phyloP scores from a whole-genome alignment of 30 jellyfish, hydroid and myxozoan species.

The Haliclystus octoradiatus region DNA sequence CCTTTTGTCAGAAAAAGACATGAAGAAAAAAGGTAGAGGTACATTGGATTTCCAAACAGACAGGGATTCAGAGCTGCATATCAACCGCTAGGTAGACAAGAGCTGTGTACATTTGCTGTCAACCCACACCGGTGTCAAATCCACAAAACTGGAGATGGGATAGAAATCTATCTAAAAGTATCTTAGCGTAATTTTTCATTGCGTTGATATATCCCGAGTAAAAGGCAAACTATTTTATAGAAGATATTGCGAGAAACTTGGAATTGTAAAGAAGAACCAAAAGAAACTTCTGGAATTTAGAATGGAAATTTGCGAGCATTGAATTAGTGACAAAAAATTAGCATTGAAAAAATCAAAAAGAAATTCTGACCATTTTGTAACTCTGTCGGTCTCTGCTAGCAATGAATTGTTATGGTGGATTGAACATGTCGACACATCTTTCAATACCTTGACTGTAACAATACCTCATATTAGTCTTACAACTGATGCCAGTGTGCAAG shows the following conservation, averaged over 20 bases:
- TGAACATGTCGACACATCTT: background rate
- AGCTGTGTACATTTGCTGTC: slow-evolving; percentile 38
- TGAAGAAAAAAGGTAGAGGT: slow-evolving; percentile 40
- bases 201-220: slow-evolving; percentile 45
- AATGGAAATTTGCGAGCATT: background rate
- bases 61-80: slow-evolving; percentile 28
- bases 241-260: slow-evolving; percentile 17
- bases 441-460: slow-evolving; percentile 4
- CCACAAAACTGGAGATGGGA: slow-evolving; percentile 17
- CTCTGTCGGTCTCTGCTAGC: slow-evolving; percentile 3
- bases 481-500: slow-evolving; percentile 52
- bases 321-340: slow-evolving; percentile 1
- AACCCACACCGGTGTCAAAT: slow-evolving; percentile 29
- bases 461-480: slow-evolving; percentile 1
- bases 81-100: slow-evolving; percentile 49
- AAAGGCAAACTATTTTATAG: slow-evolving; percentile 42
- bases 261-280: background rate
- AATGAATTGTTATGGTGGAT: slow-evolving; percentile 27
- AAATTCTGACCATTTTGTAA: slow-evolving; percentile 9
- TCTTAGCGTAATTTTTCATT: slow-evolving; percentile 39
- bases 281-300: background rate
- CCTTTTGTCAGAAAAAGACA: slow-evolving; percentile 23
- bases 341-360: slow-evolving; percentile 20
- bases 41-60: slow-evolving; percentile 29
- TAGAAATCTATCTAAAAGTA: slow-evolving; percentile 22